Conservation (phyloP, 2,888 invertebrate genomes). For the Eupithecia subfuscata region DNA sequence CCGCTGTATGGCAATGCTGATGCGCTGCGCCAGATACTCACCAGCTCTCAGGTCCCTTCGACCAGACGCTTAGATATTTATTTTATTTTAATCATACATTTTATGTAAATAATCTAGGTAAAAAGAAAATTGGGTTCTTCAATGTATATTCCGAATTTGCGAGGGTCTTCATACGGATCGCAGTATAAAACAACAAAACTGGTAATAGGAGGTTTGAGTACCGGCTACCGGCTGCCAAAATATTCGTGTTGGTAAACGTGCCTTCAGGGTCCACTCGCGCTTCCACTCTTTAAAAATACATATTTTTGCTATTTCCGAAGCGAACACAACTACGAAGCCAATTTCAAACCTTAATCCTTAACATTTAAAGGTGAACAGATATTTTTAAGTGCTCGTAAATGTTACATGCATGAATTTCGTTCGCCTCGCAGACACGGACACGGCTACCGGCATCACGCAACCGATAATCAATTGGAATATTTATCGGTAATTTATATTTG, state of each 20-base stretch:
- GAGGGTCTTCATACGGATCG: neutral
- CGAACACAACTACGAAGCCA: conserved; percentile 30
- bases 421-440: conserved; percentile 65
- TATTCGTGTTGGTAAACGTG: conserved; percentile 59
- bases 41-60: too few relatives aligned
- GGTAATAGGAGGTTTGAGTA: conserved; percentile 38
- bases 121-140: neutral
- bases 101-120: neutral
- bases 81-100: too few relatives aligned
- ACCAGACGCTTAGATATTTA: too few relatives aligned
- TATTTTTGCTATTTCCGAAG: conserved; percentile 37
- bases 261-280: conserved; percentile 53
- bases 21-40: too few relatives aligned
- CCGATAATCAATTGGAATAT: conserved; percentile 54
- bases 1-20: too few relatives aligned
- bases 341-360: conserved; percentile 29
- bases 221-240: conserved; percentile 46
- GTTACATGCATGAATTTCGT: conserved; percentile 37
- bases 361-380: conserved; percentile 26
- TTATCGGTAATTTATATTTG: conserved; percentile 47
- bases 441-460: conserved; percentile 72
- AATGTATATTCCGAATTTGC: neutral
- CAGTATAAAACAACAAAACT: conserved; percentile 35
- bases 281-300: conserved; percentile 42
- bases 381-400: conserved; percentile 23